Conservation (phyloP, 2,113 vertebrate species). For the Monopterus albus region DNA sequence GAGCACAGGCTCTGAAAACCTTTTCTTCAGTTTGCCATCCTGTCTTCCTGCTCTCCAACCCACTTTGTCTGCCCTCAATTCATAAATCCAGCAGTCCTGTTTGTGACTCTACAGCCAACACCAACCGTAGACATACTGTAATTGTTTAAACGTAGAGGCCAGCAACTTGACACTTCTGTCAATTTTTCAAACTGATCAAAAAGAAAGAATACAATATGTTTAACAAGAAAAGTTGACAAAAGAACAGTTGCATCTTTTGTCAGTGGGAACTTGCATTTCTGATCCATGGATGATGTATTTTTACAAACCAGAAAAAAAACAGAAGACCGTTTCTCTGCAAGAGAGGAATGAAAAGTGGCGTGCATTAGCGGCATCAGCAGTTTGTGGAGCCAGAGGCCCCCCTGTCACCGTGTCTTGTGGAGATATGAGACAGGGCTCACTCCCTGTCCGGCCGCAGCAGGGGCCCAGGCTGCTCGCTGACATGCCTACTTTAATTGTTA, state of each 20-base stretch:
- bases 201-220: background rate
- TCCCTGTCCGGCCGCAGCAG: conserved; percentile 77
- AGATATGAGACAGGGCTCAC: conserved; percentile 85
- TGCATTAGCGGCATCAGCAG: conserved; percentile 50
- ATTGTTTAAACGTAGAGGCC: conserved; percentile 6
- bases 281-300: conserved; percentile 7
- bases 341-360: conserved; percentile 30
- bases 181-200: background rate
- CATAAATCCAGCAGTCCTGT: conserved; percentile 29
- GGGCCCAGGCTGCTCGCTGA: conserved; percentile 58
- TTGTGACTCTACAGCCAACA: conserved; percentile 32
- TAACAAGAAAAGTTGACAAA: conserved; percentile 2
- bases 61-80: background rate
- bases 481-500: conserved; percentile 89
- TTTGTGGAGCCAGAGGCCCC: conserved; percentile 55
- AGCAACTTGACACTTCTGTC: background rate
- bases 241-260: conserved; percentile 4
- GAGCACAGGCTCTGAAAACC: conserved; percentile 45
- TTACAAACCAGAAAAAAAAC: conserved; percentile 12
- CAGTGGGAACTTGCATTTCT: conserved; percentile 1
- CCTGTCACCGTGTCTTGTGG: conserved; percentile 72
- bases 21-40: conserved; percentile 23
- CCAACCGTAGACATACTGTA: conserved; percentile 18
- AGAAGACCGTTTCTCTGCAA: conserved; percentile 10
- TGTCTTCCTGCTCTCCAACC: conserved; percentile 26